Base-by-base conservation (phyloP, 1,140 invertebrate genomes). In the Diplogasteroides magnus region DNA sequence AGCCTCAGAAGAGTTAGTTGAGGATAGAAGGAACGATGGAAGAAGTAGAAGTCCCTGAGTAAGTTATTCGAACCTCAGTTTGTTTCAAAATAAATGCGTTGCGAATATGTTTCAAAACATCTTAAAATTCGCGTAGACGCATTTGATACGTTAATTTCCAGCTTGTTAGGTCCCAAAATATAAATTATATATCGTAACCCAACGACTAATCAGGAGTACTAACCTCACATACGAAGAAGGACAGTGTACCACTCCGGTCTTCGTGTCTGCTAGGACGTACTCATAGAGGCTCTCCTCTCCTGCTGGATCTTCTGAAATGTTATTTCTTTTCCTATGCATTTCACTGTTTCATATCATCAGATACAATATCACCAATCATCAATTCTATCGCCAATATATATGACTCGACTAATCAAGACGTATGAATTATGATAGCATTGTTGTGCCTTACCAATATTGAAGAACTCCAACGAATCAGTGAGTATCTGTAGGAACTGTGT, bases 11-110 rank as follows among this genome's bases (percentile, higher is more conserved):
- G 85, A 73, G 91, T 90, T 31, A 99, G 85, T 84, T 98, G 94
- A 0, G 97, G 95, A 84, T 98, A 98, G 82, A 97, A 94, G 0
- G 94, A 95, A 26, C 97, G 88, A 82, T 97, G 96, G 85, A 98
- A 99, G 84, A 98, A 98, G 83, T 99, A 99, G 83, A 94, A 93
- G 81, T 99, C 97, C 61, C 97, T 77, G 57, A 64, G 69, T 31
- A 64, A 1, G 29, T 57, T 1, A 60, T 27, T 37, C 11, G 11
- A 25, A 27, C 59, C 23, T 31, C 32, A 26, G 28, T 28, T n/a
- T n/a, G n/a, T n/a, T n/a, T n/a, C n/a, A n/a, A n/a, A n/a, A n/a
- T n/a, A n/a, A n/a, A n/a, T n/a, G n/a, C n/a, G n/a, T n/a, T n/a
- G 28, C 13, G 11, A 63, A 56, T 15, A 66, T 31, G 25, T 29